These are phyloP conservation scores for Phoebastria nigripes DNA, from an alignment of 2,797 vertebrate species.

Conservation along the genomic window DNA sequence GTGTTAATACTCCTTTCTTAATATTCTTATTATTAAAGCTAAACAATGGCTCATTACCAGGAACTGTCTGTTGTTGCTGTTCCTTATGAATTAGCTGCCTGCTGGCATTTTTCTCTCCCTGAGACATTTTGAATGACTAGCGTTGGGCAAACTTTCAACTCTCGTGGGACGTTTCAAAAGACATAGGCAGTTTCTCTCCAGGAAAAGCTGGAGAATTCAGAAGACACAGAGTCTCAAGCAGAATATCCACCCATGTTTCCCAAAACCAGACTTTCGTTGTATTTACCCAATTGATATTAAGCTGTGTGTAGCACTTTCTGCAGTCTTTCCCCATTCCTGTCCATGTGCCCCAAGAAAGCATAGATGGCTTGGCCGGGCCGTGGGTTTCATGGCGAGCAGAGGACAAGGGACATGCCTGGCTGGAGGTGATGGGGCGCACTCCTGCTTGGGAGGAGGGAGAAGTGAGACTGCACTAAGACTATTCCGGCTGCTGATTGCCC, in stretches of 20 bases:
- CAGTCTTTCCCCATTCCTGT: not conserved
- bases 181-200: not conserved
- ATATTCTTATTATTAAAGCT: not conserved
- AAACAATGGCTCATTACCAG: not conserved
- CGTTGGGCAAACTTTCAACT: not conserved
- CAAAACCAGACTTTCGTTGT: not conserved
- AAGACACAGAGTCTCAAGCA: not conserved
- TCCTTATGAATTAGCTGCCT: not conserved
- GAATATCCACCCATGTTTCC: not conserved
- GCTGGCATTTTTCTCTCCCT: not conserved
- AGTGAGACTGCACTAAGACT: not conserved
- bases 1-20: not conserved
- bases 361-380: accelerated
- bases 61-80: not conserved
- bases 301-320: not conserved
- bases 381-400: not conserved
- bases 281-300: not conserved
- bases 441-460: not conserved
- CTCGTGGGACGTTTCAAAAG: not conserved
- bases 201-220: not conserved
- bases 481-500: accelerated
- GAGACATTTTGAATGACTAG: not conserved
- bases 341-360: not conserved
- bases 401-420: not conserved
- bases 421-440: not conserved